A percentile compares a stretch with the other conserved stretches of the same genome.
These are phyloP conservation scores for Poicephalus gulielmi DNA, from an alignment of 2,113 vertebrate species.

Conservation along the genomic window DNA sequence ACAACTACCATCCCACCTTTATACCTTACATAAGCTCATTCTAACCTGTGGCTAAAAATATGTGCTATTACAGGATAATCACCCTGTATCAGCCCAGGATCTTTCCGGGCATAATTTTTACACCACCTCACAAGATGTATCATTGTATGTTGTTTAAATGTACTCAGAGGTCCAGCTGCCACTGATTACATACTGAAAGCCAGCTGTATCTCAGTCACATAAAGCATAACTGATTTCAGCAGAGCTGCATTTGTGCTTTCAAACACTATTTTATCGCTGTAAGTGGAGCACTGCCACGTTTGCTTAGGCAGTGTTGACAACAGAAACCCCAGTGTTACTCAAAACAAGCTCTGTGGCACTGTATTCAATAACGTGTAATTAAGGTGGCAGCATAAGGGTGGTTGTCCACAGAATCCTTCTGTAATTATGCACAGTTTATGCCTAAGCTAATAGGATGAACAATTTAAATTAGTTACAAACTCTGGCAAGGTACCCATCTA, in stretches of 20 bases:
- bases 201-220: neutral
- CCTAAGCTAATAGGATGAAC: constrained; percentile 38
- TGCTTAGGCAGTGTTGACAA: neutral
- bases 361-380: constrained; percentile 19
- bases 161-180: neutral
- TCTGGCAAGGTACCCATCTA: constrained; percentile 42
- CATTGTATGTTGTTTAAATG: neutral
- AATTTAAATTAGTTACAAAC: constrained; percentile 56
- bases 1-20: neutral
- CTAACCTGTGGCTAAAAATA: neutral
- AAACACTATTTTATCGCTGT: neutral
- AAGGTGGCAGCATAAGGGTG: constrained; percentile 13
- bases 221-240: neutral
- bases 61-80: neutral
- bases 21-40: fast-evolving
- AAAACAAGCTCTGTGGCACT: constrained; percentile 12
- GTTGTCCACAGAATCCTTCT: neutral
- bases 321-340: neutral
- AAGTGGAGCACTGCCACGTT: neutral
- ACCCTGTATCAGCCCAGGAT: neutral
- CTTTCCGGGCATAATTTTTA: neutral
- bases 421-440: constrained; percentile 58
- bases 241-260: neutral
- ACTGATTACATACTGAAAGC: neutral
- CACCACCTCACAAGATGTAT: neutral